Evolutionary conservation across 1,140 invertebrate genomes (phyloP), one percentile per base, ranked within the genome.

Genomic region (Drosophila mayri): DNA sequence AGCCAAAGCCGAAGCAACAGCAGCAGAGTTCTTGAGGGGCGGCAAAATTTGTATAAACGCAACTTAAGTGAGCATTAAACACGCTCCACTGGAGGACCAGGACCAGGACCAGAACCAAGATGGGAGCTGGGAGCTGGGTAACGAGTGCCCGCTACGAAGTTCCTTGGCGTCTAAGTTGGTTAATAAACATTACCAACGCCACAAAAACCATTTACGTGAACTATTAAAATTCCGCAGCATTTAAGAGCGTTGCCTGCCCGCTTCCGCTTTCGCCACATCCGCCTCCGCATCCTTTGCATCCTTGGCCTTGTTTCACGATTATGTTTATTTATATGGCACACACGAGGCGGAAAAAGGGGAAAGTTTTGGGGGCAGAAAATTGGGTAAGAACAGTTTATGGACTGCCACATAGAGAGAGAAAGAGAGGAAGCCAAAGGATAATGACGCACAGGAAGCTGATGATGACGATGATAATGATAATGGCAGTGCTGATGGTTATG

Each of bases 141-240:
- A 22, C 16, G 10, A 43, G 38, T 3, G n/a, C n/a, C 20, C 14
- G 20, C 71, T 20, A 6, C 30, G 20, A 57, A 73, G 61, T 58
- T 76, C 38, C 54, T 32, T 73, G 64, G 65, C 49, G 62, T 62
- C 83, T 81, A 90, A 90, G 81, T 85, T 85, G 86, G 85, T 85
- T 90, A 90, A 90, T 88, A 88, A 88, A 88, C 85, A 88, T 88
- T 88, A 90, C 86, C 74, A 85, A 90, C 81, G 86, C 85, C 86
- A 85, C 85, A 90, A 81, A 85, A 90, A 79, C 85, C 85, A 90
- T 90, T 88, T 88, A 81, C 74, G 85, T 81, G 67, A 90, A 90
- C 85, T 90, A 90, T 90, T 90, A 90, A 90, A 90, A 90, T 90
- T 85, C 75, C 81, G 44, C 75, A 76, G 81, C 81, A 85, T 90